Conservation (phyloP, 2,113 vertebrate species). For the Dendrocopos noguchii region DNA sequence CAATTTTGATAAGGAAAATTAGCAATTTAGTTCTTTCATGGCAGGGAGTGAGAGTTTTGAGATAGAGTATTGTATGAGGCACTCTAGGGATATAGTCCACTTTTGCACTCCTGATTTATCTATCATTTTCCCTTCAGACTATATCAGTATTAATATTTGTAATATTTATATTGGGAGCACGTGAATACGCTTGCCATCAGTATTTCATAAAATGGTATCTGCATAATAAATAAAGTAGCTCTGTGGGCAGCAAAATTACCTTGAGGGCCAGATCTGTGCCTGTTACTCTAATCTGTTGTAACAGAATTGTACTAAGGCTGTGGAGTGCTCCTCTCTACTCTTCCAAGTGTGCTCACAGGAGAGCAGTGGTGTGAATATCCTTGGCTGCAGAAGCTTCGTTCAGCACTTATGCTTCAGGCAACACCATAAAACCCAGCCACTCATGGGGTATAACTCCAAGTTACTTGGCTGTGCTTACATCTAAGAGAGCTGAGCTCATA, state of each 20-base stretch:
- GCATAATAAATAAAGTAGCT: background rate
- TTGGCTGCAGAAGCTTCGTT: background rate
- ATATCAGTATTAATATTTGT: background rate
- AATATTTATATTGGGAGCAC: background rate
- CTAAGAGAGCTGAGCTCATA: background rate
- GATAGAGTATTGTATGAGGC: background rate
- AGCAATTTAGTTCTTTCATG: background rate
- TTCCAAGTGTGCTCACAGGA: background rate
- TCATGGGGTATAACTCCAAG: background rate
- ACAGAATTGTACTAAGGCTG: background rate
- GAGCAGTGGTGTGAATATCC: background rate
- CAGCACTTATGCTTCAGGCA: background rate
- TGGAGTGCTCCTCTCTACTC: background rate
- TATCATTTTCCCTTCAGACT: background rate
- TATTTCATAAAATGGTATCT: background rate
- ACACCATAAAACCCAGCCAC: background rate
- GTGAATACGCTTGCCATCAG: background rate
- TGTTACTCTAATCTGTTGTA: background rate
- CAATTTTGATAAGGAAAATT: background rate
- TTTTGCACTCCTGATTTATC: background rate
- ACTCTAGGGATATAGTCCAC: background rate
- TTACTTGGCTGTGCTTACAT: background rate
- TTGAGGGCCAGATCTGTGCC: background rate
- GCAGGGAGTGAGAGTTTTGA: background rate
- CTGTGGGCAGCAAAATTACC: background rate